A percentile compares a stretch with the other conserved stretches of the same genome.
Conservation (phyloP, 2,797 vertebrate species). For the Dallia pectoralis region DNA sequence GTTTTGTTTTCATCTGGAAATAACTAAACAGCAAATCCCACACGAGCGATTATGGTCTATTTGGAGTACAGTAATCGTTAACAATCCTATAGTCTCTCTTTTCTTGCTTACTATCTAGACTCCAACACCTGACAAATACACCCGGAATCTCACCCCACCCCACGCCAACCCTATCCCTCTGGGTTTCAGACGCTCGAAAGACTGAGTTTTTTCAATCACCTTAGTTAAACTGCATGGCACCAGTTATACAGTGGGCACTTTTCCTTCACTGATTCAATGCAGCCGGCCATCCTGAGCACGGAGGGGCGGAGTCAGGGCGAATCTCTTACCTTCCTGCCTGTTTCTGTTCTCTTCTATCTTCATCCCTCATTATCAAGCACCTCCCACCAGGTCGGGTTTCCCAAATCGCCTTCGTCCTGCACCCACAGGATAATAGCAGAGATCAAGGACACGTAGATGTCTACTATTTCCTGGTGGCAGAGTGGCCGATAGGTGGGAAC, state of each 20-base stretch:
- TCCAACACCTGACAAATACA: background rate
- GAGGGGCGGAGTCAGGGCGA: background rate
- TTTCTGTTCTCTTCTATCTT: background rate
- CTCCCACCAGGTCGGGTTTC: constrained; percentile 29
- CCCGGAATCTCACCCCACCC: background rate
- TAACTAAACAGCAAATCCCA: background rate
- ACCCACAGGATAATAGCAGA: background rate
- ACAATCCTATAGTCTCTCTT: background rate
- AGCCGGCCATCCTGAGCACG: background rate
- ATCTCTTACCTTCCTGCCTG: constrained; percentile 2
- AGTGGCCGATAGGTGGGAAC: background rate
- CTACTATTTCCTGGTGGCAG: background rate
- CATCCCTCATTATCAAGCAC: constrained; percentile 7
- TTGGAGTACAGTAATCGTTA: background rate
- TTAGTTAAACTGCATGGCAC: constrained; percentile 1
- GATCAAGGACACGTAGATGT: background rate
- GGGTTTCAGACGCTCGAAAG: background rate
- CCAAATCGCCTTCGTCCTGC: constrained; percentile 6
- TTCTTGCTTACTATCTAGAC: background rate
- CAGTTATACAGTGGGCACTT: background rate
- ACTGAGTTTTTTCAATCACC: background rate
- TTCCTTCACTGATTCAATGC: background rate
- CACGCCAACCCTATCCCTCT: background rate
- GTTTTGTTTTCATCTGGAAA: background rate
- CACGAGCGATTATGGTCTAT: background rate